Conservation (phyloP, 2,113 vertebrate species). For the Nothoprocta perdicaria region DNA sequence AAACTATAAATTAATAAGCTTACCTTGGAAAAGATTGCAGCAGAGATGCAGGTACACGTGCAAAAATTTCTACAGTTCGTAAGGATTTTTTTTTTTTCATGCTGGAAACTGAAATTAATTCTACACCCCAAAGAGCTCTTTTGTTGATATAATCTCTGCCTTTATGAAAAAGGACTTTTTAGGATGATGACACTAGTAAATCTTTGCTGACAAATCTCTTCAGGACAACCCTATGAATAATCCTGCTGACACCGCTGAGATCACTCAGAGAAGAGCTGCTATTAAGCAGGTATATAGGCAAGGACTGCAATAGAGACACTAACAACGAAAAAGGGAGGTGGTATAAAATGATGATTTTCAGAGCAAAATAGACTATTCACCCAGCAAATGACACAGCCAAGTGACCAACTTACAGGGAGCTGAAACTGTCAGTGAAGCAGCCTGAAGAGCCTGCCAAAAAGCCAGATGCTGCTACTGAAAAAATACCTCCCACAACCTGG, state of each 20-base stretch:
- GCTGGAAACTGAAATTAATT: neutral
- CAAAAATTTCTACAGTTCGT: neutral
- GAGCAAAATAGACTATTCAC: slow-evolving; percentile 8
- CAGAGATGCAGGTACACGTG: accelerated
- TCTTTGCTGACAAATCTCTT: neutral
- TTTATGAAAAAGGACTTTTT: neutral
- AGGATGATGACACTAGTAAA: neutral
- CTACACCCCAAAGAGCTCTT: neutral
- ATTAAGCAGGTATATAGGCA: neutral
- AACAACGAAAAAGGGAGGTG: neutral
- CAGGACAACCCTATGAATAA: neutral
- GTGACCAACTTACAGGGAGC: slow-evolving; percentile 50
- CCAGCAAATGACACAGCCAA: slow-evolving; percentile 42
- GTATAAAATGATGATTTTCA: neutral
- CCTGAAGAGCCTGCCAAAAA: slow-evolving; percentile 60
- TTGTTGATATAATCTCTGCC: neutral
- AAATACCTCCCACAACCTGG: slow-evolving; percentile 68
- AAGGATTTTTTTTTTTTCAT: neutral
- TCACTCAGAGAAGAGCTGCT: neutral
- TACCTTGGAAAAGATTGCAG: neutral
- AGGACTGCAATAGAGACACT: neutral
- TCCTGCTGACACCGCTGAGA: neutral
- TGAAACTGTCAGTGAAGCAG: slow-evolving; percentile 52
- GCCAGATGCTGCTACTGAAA: slow-evolving; percentile 73
- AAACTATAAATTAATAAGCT: neutral